These are phyloP conservation scores for Pemphredon lugubris DNA, from an alignment of 2,888 invertebrate genomes.

Conservation along the genomic window DNA sequence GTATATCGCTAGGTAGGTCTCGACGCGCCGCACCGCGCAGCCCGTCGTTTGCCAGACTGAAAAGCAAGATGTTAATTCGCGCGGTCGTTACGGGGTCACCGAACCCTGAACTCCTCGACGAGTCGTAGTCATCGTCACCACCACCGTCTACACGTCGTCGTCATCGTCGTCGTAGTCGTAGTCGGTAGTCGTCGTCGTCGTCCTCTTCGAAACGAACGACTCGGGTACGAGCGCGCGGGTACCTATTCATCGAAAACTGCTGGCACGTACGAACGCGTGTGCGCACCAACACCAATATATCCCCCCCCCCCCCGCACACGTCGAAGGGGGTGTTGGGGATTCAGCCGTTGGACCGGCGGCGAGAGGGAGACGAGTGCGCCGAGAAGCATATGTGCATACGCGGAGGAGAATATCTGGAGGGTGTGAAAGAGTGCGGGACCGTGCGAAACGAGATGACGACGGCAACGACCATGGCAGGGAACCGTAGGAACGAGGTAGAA, in stretches of 20 bases:
- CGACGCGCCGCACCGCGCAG: no score
- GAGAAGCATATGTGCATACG: conserved; percentile 60
- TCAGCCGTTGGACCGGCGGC: conserved; percentile 28
- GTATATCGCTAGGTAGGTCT: conserved; percentile 26
- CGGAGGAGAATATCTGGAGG: conserved; percentile 69
- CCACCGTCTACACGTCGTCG: conserved; percentile 22
- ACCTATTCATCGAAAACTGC: conserved; percentile 68
- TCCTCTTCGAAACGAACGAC: conserved; percentile 54
- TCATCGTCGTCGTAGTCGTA: conserved; percentile 27
- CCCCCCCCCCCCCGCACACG: background rate
- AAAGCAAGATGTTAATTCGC: conserved; percentile 68
- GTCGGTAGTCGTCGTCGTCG: conserved; percentile 32
- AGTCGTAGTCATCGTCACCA: conserved; percentile 50
- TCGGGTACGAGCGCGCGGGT: conserved; percentile 50
- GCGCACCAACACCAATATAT: conserved; percentile 7
- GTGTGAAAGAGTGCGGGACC: conserved; percentile 71
- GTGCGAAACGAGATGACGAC: conserved; percentile 63
- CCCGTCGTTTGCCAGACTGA: no score
- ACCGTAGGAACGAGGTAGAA: conserved; percentile 1
- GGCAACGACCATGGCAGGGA: conserved; percentile 24
- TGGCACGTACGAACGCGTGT: conserved; percentile 41
- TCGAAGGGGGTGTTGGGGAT: conserved; percentile 29
- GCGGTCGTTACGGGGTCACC: conserved; percentile 72
- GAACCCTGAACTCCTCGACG: conserved; percentile 69
- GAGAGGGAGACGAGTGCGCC: conserved; percentile 49